Evolutionary conservation across 2,113 vertebrate species (phyloP).

Genomic region (Percina caprodes): DNA sequence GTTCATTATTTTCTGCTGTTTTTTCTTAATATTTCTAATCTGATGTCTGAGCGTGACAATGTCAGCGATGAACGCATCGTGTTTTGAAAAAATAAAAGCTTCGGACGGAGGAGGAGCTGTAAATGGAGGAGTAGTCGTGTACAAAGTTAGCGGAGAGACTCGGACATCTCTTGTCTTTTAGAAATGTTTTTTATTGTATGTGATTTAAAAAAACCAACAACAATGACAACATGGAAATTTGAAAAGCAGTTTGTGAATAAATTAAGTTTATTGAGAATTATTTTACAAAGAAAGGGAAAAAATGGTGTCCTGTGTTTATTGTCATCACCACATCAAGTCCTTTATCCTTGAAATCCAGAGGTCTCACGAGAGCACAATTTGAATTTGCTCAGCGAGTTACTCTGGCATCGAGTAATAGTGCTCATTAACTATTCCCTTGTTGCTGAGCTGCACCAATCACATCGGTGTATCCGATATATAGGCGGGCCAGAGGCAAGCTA

Average conservation of each 20-base stretch:
- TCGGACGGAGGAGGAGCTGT: constrained; percentile 12
- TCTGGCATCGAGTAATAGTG: too few species aligned
- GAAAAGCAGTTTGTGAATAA: constrained; percentile 87
- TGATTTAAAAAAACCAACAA: constrained; percentile 76
- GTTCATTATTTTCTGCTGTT: constrained; percentile 74
- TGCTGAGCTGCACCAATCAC: too few species aligned
- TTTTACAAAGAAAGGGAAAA: constrained; percentile 81
- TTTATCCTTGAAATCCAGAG: too few species aligned
- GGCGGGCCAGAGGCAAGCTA: too few species aligned
- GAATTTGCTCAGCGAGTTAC: too few species aligned
- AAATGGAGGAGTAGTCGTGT: constrained; percentile 56
- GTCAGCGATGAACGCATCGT: constrained; percentile 62
- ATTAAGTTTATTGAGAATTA: constrained; percentile 87
- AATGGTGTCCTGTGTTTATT: constrained; percentile 54
- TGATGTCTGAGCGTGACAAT: constrained; percentile 70
- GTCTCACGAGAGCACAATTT: too few species aligned
- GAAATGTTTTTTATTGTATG: constrained; percentile 85
- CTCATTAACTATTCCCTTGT: too few species aligned
- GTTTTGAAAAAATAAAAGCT: constrained; percentile 58
- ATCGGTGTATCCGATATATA: too few species aligned
- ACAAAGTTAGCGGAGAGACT: constrained; percentile 77
- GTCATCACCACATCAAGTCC: not conserved
- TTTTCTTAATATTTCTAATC: constrained; percentile 78
- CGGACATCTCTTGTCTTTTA: constrained; percentile 80
- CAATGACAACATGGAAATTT: constrained; percentile 72